phyloP scores from a whole-genome alignment of 2,888 invertebrate species.

The Dermolepida albohirtum region DNA sequence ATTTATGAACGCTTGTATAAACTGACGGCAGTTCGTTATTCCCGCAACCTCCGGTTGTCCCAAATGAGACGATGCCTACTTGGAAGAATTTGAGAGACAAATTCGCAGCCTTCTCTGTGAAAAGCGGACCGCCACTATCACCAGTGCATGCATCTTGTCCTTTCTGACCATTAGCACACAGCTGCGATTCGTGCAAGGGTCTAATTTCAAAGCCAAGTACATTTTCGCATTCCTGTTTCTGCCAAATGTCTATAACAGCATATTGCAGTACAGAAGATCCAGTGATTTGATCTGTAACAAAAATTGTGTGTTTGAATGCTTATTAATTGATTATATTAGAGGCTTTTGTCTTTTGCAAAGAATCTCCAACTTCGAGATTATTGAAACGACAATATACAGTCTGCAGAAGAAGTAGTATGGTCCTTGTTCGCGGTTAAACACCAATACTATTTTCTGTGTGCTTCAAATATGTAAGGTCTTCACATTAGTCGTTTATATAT shows the following conservation, averaged over 20 bases:
- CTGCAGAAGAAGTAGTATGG: no score
- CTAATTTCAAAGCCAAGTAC: conserved; percentile 55
- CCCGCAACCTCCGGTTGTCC: conserved; percentile 61
- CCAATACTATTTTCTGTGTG: no score
- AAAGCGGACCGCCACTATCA: conserved; percentile 76
- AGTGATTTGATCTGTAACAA: conserved; percentile 54
- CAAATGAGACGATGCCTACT: conserved; percentile 66
- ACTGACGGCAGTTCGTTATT: conserved; percentile 63
- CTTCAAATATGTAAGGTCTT: no score
- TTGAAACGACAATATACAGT: no score
- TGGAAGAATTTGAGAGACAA: conserved; percentile 55
- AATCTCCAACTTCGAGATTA: no score
- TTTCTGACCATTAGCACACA: conserved; percentile 74
- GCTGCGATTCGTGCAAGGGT: conserved; percentile 62
- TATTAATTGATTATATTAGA: no score
- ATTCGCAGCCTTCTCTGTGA: conserved; percentile 51
- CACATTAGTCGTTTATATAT: no score
- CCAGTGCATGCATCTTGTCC: conserved; percentile 75
- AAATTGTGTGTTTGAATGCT: conserved; percentile 4
- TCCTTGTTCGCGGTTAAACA: no score
- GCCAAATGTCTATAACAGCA: conserved; percentile 55
- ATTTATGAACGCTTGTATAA: conserved; percentile 63
- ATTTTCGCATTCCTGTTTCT: conserved; percentile 52
- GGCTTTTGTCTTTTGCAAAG: no score
- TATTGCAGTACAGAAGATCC: conserved; percentile 56